A percentile compares a stretch with the other conserved stretches of the same genome.
Evolutionary conservation across 2,797 vertebrate genomes (phyloP).

Genomic region (Urocyon cinereoargenteus): DNA sequence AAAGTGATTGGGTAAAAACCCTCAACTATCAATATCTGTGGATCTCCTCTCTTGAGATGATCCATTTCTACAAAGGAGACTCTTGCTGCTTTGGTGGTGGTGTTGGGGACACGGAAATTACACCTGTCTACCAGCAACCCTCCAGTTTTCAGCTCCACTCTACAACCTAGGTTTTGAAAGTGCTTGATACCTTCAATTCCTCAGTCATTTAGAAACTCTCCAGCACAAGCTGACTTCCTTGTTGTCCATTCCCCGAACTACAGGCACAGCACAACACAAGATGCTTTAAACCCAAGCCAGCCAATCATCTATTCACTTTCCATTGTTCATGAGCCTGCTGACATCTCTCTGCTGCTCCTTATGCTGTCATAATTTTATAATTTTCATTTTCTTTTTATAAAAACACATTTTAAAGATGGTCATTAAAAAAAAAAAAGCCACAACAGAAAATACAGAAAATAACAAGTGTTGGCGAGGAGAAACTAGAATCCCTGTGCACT

Average conservation of each 20-base stretch:
- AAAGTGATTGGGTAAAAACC: background rate
- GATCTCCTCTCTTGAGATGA: background rate
- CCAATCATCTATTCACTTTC: background rate
- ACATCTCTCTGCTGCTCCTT: background rate
- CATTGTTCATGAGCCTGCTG: background rate
- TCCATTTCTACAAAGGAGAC: background rate
- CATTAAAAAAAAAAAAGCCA: background rate
- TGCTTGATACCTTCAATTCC: background rate
- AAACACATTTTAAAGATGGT: constrained; percentile 20
- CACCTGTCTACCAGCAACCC: background rate
- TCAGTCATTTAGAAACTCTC: background rate
- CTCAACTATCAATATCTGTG: background rate
- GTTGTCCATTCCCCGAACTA: background rate
- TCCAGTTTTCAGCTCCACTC: background rate
- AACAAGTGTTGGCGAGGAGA: background rate
- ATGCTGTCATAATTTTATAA: constrained; percentile 20
- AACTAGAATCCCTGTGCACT: background rate
- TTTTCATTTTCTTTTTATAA: background rate
- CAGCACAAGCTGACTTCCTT: background rate
- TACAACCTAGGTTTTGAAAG: background rate
- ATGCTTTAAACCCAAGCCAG: background rate
- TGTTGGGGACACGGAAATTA: too few species aligned
- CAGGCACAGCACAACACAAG: background rate
- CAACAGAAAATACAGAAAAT: background rate
- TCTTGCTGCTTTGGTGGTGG: background rate